These are phyloP conservation scores for Phalacrocorax aristotelis DNA, from an alignment of 2,113 vertebrate species.

Conservation along the genomic window DNA sequence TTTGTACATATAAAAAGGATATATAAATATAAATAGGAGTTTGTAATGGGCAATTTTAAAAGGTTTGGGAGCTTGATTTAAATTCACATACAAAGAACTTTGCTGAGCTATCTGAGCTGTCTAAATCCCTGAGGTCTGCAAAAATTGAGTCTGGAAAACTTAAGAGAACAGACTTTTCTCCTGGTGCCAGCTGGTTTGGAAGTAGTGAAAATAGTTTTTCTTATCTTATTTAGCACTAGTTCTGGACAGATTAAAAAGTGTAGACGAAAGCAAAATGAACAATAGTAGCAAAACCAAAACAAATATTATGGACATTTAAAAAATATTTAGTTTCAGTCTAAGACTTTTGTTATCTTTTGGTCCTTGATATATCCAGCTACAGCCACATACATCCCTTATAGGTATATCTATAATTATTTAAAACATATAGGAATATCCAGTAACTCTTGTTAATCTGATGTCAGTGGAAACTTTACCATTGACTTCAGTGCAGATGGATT, in stretches of 20 bases:
- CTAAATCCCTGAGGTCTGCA: not conserved
- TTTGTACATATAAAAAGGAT: not conserved
- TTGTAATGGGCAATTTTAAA: not conserved
- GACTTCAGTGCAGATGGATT: not conserved
- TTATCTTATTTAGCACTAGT: not conserved
- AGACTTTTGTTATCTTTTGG: not conserved
- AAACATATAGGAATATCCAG: not conserved
- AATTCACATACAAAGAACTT: not conserved
- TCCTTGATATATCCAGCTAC: not conserved
- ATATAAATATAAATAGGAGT: not conserved
- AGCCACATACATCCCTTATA: not conserved
- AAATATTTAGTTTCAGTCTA: not conserved
- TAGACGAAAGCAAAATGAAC: not conserved
- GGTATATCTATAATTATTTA: not conserved
- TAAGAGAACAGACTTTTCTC: not conserved
- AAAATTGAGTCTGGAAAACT: not conserved
- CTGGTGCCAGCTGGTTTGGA: not conserved
- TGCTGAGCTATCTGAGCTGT: not conserved
- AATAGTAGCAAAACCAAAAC: not conserved
- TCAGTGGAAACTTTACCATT: not conserved
- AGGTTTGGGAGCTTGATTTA: not conserved
- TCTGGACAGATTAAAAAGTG: not conserved
- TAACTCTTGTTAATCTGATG: not conserved
- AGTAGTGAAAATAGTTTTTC: not conserved
- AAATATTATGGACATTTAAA: not conserved